Evolutionary conservation across 2,113 vertebrate species (phyloP).

Genomic region (Bufo bufo): DNA sequence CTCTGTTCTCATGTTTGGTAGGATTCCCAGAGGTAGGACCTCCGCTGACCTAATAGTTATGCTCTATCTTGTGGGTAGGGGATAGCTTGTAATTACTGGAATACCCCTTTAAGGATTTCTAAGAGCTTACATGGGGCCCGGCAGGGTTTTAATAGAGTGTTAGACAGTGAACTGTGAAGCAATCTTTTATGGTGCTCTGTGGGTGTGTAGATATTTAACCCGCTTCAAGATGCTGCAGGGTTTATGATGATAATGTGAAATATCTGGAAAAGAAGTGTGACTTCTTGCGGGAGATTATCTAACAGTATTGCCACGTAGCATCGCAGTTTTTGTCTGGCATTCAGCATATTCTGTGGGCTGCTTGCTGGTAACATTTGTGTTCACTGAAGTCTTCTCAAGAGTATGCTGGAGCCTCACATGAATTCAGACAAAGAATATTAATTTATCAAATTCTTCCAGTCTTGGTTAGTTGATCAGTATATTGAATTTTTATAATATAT

Average conservation of each 20-base stretch:
- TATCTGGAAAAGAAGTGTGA: conserved; percentile 15
- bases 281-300: not conserved
- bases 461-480: no score
- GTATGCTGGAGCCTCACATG: not conserved
- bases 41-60: no score
- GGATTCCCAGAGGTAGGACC: no score
- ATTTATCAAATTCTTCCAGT: no score
- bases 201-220: conserved; percentile 4
- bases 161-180: not conserved
- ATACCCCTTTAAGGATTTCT: not conserved
- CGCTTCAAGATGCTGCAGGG: not conserved
- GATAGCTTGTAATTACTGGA: not conserved
- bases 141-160: conserved; percentile 22
- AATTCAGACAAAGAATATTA: no score
- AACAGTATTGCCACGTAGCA: conserved; percentile 42
- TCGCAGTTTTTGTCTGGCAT: not conserved
- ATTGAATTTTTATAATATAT: no score
- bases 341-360: not conserved
- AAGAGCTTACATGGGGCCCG: not conserved
- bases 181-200: not conserved
- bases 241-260: conserved; percentile 41
- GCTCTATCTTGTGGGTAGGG: no score
- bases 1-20: no score
- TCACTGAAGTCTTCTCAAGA: not conserved
- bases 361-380: not conserved